Evolutionary conservation across 2,888 invertebrate species (phyloP).

Genomic region (Chymomyza amoena): DNA sequence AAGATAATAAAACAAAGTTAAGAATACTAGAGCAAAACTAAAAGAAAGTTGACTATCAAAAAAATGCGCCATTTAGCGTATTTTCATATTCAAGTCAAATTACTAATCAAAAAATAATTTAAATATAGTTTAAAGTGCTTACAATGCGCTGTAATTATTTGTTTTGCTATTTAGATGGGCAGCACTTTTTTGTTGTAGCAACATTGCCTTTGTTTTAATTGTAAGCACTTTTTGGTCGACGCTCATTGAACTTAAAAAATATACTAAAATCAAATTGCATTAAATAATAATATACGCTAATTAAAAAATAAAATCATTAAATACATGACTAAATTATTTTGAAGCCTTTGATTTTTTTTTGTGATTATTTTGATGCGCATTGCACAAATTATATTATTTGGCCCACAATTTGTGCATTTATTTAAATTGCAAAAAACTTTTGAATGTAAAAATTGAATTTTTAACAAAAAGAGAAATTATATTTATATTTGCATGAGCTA

Average conservation of each 20-base stretch:
- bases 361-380: conserved; percentile 46
- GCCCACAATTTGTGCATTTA: conserved; percentile 61
- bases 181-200: background rate
- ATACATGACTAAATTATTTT: background rate
- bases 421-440: conserved; percentile 29
- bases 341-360: conserved; percentile 1
- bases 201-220: background rate
- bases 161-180: background rate
- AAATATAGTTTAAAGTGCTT: background rate
- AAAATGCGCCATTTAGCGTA: background rate
- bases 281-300: conserved; percentile 21
- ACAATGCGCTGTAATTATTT: background rate
- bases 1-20: background rate
- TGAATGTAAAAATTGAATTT: background rate
- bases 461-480: conserved; percentile 10
- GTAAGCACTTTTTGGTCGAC: background rate
- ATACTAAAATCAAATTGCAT: conserved; percentile 29
- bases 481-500: conserved; percentile 23
- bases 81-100: background rate
- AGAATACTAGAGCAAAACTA: background rate
- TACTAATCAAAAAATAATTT: background rate
- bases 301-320: conserved; percentile 17
- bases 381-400: conserved; percentile 13
- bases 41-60: background rate
- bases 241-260: background rate